Base-by-base conservation (phyloP, 2,113 vertebrate genomes). In the Prochilodus magdalenae region DNA sequence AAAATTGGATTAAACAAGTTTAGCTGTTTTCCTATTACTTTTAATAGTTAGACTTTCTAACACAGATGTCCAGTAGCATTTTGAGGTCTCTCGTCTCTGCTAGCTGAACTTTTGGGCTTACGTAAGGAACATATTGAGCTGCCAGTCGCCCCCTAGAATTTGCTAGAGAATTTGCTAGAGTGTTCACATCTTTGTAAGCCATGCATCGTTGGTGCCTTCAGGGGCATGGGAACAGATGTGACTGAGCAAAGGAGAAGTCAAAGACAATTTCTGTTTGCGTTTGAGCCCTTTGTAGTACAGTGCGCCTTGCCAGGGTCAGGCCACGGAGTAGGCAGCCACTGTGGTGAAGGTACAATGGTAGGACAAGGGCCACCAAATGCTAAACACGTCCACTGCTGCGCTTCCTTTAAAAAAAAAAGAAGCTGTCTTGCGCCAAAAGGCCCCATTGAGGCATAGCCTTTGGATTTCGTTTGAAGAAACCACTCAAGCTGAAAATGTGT, bases 311-410 rank as follows among this genome's bases (percentile, higher is more conserved):
- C 70, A 36, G 81, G 78, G 75, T 79, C 55, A 66, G 86, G 36
- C 49, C 73, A 63, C 51, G 36, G 83, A 74, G 86, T 85, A 77
- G 27, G 81, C 87, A 87, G 88, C 84, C 79, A 89, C 92, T 89
- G 88, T 90, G 90, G 89, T 36, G 85, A 90, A 85, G 69, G 69
- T 78, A 93, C 88, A 94, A 92, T 91, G 81, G 70, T 79, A 83
- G 84, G 84, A 92, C 93, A 93, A 91, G 90, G 80, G 90, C 85
- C 88, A 78, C 86, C 86, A 85, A 88, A 92, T 93, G 92, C 92
- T 90, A 92, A 93, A 93, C 93, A 93, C 91, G 92, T 93, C 89
- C 92, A 92, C 93, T 91, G 89, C 93, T 94, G 92, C 87, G 90
- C 90, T 92, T 76, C 87, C 85, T 85, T 89, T 88, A 87, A 90